Base-by-base conservation (phyloP, 1,140 invertebrate genomes). In the Apis dorsata region DNA sequence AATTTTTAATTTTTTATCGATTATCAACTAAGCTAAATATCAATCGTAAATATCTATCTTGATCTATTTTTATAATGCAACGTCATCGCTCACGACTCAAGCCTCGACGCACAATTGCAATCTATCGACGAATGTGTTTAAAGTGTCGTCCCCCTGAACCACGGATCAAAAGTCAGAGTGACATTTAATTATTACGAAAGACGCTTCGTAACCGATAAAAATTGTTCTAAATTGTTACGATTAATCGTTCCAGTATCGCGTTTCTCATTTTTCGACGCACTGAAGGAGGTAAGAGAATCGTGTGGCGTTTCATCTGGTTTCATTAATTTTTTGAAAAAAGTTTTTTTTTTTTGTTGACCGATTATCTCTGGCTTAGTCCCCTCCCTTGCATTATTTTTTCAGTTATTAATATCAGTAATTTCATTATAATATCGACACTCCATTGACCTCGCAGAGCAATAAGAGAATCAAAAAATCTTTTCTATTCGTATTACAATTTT, bases 131-230 rank as follows among this genome's bases (percentile, higher is more conserved):
- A 24, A 53, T 74, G 17, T 75, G 75, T 79, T 21, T 57, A 75
- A 85, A 82, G 83, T 88, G 51, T 78, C 60, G 77, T 78, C 60
- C 73, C 51, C 76, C 76, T 85, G 77, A 88, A 86, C 69, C 73
- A 55, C 19, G 63, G 57, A 65, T 88, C 86, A 34, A 19, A 74
- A 84, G 24, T 68, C 79, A 53, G 59, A 68, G 53, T 57, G 79
- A 49, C 62, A 71, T 63, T 85, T 87, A 82, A 87, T 85, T 81
- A 69, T 66, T 63, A 81, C 72, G 62, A 78, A 87, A 81, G 79
- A 81, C 34, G 34, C 63, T 75, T 34, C 75, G 28, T 63, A 66
- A 63, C 44, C 53, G 75, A 88, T 79, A 78, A 74, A 84, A 81
- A 70, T 44, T 73, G 66, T 21, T 51, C 63, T 62, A 24, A 69